Evolutionary conservation across 2,113 vertebrate genomes (phyloP).

Genomic region (Mohoua ochrocephala): DNA sequence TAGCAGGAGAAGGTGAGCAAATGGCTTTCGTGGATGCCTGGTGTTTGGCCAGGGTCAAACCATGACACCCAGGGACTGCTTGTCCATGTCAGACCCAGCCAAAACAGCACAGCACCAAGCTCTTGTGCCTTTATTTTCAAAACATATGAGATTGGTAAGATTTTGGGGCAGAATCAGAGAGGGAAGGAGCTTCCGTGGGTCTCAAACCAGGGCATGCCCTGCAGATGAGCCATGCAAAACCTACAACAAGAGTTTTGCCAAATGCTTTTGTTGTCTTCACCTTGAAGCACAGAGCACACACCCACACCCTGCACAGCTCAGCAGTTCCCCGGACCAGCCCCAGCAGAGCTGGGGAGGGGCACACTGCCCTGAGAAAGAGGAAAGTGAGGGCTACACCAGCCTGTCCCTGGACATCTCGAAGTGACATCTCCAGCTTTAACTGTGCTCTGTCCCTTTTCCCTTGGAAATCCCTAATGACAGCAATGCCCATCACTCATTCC

Average conservation of each 20-base stretch:
- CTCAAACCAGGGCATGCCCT: not conserved
- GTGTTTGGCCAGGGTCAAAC: not conserved
- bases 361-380: not conserved
- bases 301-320: not conserved
- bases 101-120: not conserved
- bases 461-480: not conserved
- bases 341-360: not conserved
- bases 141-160: not conserved
- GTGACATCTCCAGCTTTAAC: not conserved
- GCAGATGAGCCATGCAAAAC: not conserved
- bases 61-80: not conserved
- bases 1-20: not conserved
- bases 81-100: not conserved
- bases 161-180: not conserved
- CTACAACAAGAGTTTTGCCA: not conserved
- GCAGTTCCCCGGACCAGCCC: not conserved
- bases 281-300: rapidly evolving
- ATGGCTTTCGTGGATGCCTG: not conserved
- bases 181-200: not conserved
- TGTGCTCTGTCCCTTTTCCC: not conserved
- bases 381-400: not conserved
- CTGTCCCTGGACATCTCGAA: not conserved
- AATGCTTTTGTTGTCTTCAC: not conserved
- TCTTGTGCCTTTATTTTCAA: not conserved
- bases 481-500: not conserved